A percentile compares a stretch with the other conserved stretches of the same genome.
These are phyloP conservation scores for Pyrrhosoma nymphula DNA, from an alignment of 2,888 invertebrate species.

Conservation along the genomic window DNA sequence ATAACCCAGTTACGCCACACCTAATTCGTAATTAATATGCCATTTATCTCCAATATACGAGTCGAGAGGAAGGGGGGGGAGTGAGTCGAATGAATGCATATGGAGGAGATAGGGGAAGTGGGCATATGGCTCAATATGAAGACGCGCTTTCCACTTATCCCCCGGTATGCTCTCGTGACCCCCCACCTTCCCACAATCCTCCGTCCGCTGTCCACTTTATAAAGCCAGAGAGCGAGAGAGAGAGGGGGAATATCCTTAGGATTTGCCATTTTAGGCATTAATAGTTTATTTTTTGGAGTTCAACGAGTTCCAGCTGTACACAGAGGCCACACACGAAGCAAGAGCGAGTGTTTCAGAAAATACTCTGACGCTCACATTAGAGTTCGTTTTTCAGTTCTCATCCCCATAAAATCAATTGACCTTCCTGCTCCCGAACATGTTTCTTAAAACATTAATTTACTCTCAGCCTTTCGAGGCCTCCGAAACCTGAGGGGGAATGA, in stretches of 20 bases:
- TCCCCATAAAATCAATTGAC: too few relatives aligned
- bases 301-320: background rate
- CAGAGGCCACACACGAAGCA: background rate
- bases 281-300: background rate
- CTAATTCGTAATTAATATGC: conserved; percentile 50
- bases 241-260: background rate
- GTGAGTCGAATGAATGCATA: background rate
- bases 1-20: conserved; percentile 53
- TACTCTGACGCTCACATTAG: too few relatives aligned
- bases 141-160: background rate
- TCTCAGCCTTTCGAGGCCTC: too few relatives aligned
- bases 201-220: background rate
- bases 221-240: background rate
- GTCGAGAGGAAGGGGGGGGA: background rate
- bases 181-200: background rate
- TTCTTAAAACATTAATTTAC: too few relatives aligned
- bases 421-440: too few relatives aligned
- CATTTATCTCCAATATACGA: conserved; percentile 36
- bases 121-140: background rate
- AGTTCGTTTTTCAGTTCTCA: too few relatives aligned
- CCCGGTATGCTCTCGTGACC: background rate
- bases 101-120: too few relatives aligned
- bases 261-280: background rate
- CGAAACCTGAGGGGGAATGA: too few relatives aligned
- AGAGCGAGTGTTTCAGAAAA: background rate